Evolutionary conservation across 1,140 invertebrate species (phyloP).

Genomic region (Diorhabda sublineata): DNA sequence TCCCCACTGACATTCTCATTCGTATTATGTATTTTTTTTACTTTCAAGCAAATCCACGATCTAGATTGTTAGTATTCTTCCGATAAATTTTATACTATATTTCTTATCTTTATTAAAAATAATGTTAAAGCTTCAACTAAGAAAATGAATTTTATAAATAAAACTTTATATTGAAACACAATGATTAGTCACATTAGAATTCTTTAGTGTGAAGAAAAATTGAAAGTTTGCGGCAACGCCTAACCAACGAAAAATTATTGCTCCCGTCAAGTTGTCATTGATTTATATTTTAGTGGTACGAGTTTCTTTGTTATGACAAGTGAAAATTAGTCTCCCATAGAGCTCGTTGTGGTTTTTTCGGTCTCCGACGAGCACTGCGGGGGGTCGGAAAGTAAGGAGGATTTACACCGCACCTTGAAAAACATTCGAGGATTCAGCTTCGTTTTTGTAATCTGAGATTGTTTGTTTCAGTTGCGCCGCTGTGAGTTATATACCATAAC

Average conservation of each 20-base stretch:
- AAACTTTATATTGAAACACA: too few relatives aligned
- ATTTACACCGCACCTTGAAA: constrained; percentile 10
- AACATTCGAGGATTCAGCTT: constrained; percentile 1
- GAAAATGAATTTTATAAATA: too few relatives aligned
- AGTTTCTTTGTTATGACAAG: constrained; percentile 17
- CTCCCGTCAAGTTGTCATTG: constrained; percentile 10
- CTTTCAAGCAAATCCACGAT: neutral
- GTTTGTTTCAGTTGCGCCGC: constrained; percentile 9
- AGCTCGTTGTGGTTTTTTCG: constrained; percentile 13
- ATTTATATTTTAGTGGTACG: constrained; percentile 14
- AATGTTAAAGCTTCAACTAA: too few relatives aligned
- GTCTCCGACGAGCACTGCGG: neutral
- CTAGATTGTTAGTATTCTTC: neutral
- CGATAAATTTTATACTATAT: too few relatives aligned
- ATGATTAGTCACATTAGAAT: too few relatives aligned
- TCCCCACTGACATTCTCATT: neutral
- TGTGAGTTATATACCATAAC: constrained; percentile 3
- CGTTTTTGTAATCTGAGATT: constrained; percentile 15
- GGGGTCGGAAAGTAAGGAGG: constrained; percentile 5
- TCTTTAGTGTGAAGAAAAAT: too few relatives aligned
- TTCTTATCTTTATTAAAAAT: too few relatives aligned
- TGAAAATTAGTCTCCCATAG: constrained; percentile 19
- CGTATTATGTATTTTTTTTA: neutral
- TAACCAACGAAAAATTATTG: neutral
- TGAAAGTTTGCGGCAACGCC: neutral